Conservation (phyloP, 2,797 vertebrate genomes). For the Scarus forsteni region DNA sequence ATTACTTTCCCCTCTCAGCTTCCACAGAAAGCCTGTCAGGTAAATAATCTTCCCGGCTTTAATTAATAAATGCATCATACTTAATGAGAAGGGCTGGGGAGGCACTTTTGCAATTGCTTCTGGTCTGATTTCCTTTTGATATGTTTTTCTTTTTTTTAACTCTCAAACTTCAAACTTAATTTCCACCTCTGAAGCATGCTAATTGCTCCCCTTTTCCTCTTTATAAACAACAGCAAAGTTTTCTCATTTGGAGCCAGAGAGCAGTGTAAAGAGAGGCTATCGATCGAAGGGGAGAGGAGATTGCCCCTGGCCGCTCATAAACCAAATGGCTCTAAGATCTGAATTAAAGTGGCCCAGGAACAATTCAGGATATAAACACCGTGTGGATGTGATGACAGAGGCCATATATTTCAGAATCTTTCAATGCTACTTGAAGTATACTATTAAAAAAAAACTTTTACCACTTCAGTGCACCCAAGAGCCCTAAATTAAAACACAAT, state of each 20-base stretch:
- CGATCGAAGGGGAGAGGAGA: conserved; percentile 63
- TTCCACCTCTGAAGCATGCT: conserved; percentile 63
- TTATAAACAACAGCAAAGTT: conserved; percentile 61
- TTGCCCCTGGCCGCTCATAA: conserved; percentile 56
- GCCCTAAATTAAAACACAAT: not conserved
- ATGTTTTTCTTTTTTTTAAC: conserved; percentile 33
- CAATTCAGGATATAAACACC: conserved; percentile 28
- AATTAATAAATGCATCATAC: conserved; percentile 79
- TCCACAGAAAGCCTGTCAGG: conserved; percentile 62
- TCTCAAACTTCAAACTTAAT: conserved; percentile 66
- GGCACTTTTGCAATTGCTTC: conserved; percentile 59
- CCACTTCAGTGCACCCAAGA: not conserved
- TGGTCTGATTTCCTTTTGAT: conserved; percentile 59
- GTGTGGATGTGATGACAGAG: conserved; percentile 16
- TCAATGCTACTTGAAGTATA: not conserved
- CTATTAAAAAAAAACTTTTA: not conserved
- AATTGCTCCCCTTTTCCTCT: conserved; percentile 53
- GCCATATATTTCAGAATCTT: not conserved
- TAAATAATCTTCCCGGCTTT: conserved; percentile 70
- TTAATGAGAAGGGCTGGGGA: conserved; percentile 77
- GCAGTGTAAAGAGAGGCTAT: conserved; percentile 65
- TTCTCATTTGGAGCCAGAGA: conserved; percentile 67
- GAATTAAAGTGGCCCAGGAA: conserved; percentile 36
- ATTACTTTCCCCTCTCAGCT: conserved; percentile 41
- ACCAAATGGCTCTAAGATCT: conserved; percentile 56